Conservation (phyloP, 2,113 vertebrate genomes). For the Cervus canadensis region DNA sequence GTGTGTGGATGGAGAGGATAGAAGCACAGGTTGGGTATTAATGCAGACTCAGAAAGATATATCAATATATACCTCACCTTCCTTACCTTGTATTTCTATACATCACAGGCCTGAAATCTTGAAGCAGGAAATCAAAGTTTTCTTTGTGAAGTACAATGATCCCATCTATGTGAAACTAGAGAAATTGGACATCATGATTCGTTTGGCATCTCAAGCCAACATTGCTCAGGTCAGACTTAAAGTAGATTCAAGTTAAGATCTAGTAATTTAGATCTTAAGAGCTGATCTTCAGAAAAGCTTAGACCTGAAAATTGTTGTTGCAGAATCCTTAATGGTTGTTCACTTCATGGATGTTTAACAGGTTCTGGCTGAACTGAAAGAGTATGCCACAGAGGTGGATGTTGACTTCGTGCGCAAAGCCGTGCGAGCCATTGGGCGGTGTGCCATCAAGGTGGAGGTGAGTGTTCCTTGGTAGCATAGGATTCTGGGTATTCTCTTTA, state of each 20-base stretch:
- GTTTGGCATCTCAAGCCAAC: constrained; percentile 97
- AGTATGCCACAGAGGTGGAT: constrained; percentile 98
- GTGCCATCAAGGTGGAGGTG: constrained; percentile 98
- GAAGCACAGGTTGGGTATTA: not conserved
- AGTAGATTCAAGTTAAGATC: not conserved
- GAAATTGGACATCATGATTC: constrained; percentile 99
- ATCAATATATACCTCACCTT: not conserved
- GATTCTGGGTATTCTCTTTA: not conserved
- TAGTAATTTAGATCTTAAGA: not conserved
- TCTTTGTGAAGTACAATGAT: constrained; percentile 99
- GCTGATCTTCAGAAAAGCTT: constrained; percentile 23
- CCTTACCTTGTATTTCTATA: constrained; percentile 30
- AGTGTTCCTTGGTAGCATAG: constrained; percentile 33
- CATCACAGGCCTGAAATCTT: constrained; percentile 94
- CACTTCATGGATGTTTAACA: constrained; percentile 67
- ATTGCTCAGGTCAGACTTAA: constrained; percentile 92
- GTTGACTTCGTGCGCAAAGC: constrained; percentile 99
- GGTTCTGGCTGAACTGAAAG: constrained; percentile 98
- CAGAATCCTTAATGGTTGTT: constrained; percentile 1
- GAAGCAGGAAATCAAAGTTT: constrained; percentile 99
- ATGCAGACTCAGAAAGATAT: not conserved
- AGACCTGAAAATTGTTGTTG: not conserved
- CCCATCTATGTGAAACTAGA: constrained; percentile 99
- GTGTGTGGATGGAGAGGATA: not conserved
- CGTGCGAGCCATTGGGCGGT: constrained; percentile 96